These are phyloP conservation scores for Ormia ochracea DNA, from an alignment of 2,888 invertebrate genomes.

Conservation along the genomic window DNA sequence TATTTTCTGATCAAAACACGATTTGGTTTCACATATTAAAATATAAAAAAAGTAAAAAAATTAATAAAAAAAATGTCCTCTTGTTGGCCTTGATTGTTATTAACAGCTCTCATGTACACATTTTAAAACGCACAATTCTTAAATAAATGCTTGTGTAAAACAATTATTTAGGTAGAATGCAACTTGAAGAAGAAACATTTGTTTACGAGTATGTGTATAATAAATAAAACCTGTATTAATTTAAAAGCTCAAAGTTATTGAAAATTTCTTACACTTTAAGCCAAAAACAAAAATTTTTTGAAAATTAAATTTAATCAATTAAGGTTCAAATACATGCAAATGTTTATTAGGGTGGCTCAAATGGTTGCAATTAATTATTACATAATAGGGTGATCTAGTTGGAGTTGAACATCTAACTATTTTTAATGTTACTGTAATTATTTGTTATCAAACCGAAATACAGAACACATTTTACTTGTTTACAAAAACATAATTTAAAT, in stretches of 20 bases:
- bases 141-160: conserved; percentile 18
- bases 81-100: conserved; percentile 50
- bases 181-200: conserved; percentile 4
- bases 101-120: conserved; percentile 5
- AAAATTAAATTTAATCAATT: neutral
- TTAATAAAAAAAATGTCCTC: conserved; percentile 29
- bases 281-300: neutral
- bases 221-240: conserved; percentile 17
- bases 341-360: too few species aligned
- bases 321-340: neutral
- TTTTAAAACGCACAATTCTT: conserved; percentile 21
- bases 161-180: conserved; percentile 11
- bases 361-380: too few species aligned
- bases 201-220: too few species aligned
- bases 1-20: neutral
- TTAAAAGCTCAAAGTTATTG: neutral
- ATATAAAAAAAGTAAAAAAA: neutral
- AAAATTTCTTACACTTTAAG: neutral
- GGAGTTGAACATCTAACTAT: too few species aligned
- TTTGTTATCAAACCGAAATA: too few species aligned
- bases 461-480: too few species aligned
- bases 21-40: conserved; percentile 17
- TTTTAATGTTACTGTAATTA: too few species aligned
- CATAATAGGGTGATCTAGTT: too few species aligned
- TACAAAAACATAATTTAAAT: too few species aligned